A percentile compares a stretch with the other conserved stretches of the same genome.
Evolutionary conservation across 2,888 invertebrate species (phyloP).

Genomic region (Tenodera sinensis): DNA sequence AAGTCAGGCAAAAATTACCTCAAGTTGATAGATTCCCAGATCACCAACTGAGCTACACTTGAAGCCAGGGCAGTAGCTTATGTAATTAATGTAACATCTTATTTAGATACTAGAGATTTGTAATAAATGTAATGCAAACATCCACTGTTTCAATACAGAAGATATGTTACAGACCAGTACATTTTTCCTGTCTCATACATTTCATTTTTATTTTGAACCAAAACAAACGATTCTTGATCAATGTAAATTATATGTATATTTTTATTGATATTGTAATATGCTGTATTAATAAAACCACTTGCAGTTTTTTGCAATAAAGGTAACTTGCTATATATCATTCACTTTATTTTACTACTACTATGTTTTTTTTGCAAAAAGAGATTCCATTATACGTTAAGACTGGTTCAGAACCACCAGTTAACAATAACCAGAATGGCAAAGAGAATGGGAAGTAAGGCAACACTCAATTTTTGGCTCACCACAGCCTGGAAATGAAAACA

Average conservation of each 20-base stretch:
- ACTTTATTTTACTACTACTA: too few species aligned
- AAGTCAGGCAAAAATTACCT: conserved; percentile 62
- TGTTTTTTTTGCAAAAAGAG: too few species aligned
- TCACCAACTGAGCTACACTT: neutral
- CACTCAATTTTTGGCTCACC: too few species aligned
- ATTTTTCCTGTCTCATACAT: neutral
- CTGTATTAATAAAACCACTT: neutral
- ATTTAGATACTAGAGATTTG: neutral
- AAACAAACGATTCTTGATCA: neutral
- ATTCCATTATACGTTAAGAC: too few species aligned
- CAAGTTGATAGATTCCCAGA: conserved; percentile 53
- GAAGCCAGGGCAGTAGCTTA: neutral
- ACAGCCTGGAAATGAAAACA: too few species aligned
- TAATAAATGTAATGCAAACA: neutral
- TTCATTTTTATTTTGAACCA: neutral
- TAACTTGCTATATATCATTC: neutral
- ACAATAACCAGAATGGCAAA: too few species aligned
- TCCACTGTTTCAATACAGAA: neutral
- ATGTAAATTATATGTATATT: neutral
- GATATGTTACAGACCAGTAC: neutral
- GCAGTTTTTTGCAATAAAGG: neutral
- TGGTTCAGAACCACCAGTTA: too few species aligned
- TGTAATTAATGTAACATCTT: neutral
- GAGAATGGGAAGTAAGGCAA: too few species aligned
- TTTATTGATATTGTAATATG: neutral